Base-by-base conservation (phyloP, 2,113 vertebrate species). In the Hoplias malabaricus region DNA sequence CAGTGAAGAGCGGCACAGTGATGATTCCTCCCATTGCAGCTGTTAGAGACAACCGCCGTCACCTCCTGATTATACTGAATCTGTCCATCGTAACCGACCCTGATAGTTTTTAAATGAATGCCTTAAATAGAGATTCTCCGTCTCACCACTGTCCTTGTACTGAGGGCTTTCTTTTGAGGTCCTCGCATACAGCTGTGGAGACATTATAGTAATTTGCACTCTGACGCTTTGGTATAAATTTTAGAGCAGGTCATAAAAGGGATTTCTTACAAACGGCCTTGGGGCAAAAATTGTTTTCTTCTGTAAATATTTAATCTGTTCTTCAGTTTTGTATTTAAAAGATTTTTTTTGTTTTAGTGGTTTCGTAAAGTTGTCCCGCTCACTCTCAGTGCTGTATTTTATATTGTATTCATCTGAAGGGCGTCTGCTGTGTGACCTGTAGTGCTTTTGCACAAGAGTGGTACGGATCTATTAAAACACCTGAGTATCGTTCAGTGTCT, bases 1-100 rank as follows among this genome's bases (percentile, higher is more conserved):
- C 16, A 71, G 80, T 1, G 82, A 85, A 14, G 83, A 82, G 21
- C 1, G 8, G 25, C 65, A 71, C 27, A 84, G 82, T 2, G 33
- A 16, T 12, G 33, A 13, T 16, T 87, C 84, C 62, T 82, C 80
- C 34, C 75, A 69, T 62, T 87, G 79, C 80, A 84, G 85, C 82
- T 88, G 84, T 67, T 88, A 71, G 84, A 80, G 14, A 43, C 23
- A 13, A 9, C 23, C 48, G 1, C 12, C 33, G 27, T 9, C 2
- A 46, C 12, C 77, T 29, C 4, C 16, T 14, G 13, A 53, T 21
- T 31, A 54, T 27, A 71, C 59, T 74, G 16, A 19, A 19, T 1
- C 29, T 42, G 16, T 31, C 31, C 33, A 2, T 72, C 46, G 25
- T n/a, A 13, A 13, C n/a, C 38, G 12, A 36, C 5, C 16, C 40